phyloP scores from a whole-genome alignment of 2,797 vertebrate genomes.

The Telmatherina bonti region DNA sequence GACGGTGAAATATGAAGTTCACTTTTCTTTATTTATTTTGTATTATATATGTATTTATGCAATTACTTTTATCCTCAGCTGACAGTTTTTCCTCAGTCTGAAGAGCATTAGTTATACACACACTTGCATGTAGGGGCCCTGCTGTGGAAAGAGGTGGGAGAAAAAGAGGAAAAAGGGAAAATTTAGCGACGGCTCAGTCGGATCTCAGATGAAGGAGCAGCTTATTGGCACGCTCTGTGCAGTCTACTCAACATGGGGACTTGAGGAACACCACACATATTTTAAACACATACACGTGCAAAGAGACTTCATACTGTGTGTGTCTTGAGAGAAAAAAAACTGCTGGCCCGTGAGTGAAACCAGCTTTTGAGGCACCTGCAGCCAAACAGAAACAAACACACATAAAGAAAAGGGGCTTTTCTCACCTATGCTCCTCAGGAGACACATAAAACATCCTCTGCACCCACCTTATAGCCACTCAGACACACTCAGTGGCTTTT shows the following conservation, averaged over 20 bases:
- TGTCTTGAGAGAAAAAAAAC: constrained; percentile 31
- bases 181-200: constrained; percentile 30
- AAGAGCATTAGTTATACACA: constrained; percentile 20
- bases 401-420: constrained; percentile 3
- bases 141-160: constrained; percentile 19
- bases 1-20: constrained; percentile 17
- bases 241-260: constrained; percentile 44
- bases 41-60: constrained; percentile 34
- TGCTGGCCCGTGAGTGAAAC: constrained; percentile 35
- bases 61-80: constrained; percentile 29
- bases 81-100: constrained; percentile 33
- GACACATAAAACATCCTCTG: constrained; percentile 39
- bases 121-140: constrained; percentile 25
- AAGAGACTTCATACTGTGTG: constrained; percentile 37
- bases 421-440: constrained; percentile 16
- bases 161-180: constrained; percentile 5
- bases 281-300: constrained; percentile 25
- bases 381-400: constrained; percentile 19
- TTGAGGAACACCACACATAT: constrained; percentile 40
- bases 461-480: constrained; percentile 44
- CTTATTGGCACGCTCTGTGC: constrained; percentile 63
- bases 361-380: neutral
- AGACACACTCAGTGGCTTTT: constrained; percentile 40
- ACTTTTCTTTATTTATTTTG: constrained; percentile 5
- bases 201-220: constrained; percentile 52